Evolutionary conservation across 2,888 invertebrate genomes (phyloP).

Genomic region (Cheilosia urbana): DNA sequence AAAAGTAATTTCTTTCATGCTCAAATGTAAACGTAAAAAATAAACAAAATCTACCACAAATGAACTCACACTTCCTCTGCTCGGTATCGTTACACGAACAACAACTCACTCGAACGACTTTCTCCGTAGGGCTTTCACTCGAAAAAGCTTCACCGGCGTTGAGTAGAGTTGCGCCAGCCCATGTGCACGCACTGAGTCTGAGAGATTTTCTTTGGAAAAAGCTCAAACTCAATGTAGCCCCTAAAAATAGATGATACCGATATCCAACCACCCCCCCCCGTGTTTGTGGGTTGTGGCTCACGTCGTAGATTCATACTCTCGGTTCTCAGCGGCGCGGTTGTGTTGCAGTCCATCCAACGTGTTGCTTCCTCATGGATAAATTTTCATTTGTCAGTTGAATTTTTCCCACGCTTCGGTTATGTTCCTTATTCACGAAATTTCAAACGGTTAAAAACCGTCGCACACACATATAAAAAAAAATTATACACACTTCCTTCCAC

Average conservation of each 20-base stretch:
- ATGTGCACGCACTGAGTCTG: slow-evolving; percentile 42
- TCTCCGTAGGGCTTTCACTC: slow-evolving; percentile 45
- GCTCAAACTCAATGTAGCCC: slow-evolving; percentile 16
- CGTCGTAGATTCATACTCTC: slow-evolving; percentile 56
- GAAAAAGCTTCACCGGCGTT: slow-evolving; percentile 31
- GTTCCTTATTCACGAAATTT: slow-evolving; percentile 76
- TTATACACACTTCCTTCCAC: slow-evolving; percentile 43
- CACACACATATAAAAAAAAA: slow-evolving; percentile 42
- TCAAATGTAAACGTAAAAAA: slow-evolving; percentile 23
- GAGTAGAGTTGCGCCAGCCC: slow-evolving; percentile 48
- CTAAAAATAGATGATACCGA: slow-evolving; percentile 17
- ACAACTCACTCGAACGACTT: neutral
- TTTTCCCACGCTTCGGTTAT: slow-evolving; percentile 78
- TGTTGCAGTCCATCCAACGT: slow-evolving; percentile 76
- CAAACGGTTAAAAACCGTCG: slow-evolving; percentile 71
- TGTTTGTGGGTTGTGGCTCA: slow-evolving; percentile 1
- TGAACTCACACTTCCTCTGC: neutral
- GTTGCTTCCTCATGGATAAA: slow-evolving; percentile 76
- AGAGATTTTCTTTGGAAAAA: slow-evolving; percentile 28
- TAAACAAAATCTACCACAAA: slow-evolving; percentile 17
- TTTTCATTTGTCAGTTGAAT: slow-evolving; percentile 77
- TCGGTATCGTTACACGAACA: slow-evolving; percentile 1
- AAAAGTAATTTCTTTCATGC: slow-evolving; percentile 1
- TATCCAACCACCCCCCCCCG: slow-evolving; percentile 57
- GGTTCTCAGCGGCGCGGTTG: slow-evolving; percentile 60